phyloP scores from a whole-genome alignment of 2,888 invertebrate genomes.

The Ellobium chinense region DNA sequence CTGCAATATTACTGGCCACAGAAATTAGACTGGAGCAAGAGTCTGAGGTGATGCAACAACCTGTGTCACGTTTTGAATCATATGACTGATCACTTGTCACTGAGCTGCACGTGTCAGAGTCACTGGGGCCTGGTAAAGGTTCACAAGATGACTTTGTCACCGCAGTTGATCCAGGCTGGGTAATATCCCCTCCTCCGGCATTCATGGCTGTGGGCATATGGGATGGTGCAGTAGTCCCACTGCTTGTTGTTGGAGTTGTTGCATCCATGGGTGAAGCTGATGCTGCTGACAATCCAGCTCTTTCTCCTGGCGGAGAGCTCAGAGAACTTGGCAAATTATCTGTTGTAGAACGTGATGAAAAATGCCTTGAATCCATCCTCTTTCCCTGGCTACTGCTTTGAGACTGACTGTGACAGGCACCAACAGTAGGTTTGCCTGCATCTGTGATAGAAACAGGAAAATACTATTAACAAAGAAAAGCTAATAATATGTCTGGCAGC shows the following conservation, averaged over 20 bases:
- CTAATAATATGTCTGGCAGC: no score
- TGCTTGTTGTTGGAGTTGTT: slow-evolving; percentile 23
- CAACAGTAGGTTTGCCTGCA: slow-evolving; percentile 44
- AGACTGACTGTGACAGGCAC: slow-evolving; percentile 27
- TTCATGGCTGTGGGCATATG: slow-evolving; percentile 13
- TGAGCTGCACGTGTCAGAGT: slow-evolving; percentile 35
- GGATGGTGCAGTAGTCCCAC: slow-evolving; percentile 23
- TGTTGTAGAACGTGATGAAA: slow-evolving; percentile 50
- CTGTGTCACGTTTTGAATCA: slow-evolving; percentile 28
- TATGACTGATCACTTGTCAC: slow-evolving; percentile 36
- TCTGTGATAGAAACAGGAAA: no score
- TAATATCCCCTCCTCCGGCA: not conserved
- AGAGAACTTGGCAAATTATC: slow-evolving; percentile 48
- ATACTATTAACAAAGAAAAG: no score
- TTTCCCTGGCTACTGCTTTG: slow-evolving; percentile 24
- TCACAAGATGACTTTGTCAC: slow-evolving; percentile 30
- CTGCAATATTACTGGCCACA: slow-evolving; percentile 20
- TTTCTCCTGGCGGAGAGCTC: slow-evolving; percentile 41
- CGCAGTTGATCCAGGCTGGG: slow-evolving; percentile 18
- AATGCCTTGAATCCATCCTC: slow-evolving; percentile 52
- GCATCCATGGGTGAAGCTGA: slow-evolving; percentile 22
- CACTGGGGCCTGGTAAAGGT: slow-evolving; percentile 20
- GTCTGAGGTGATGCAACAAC: not conserved
- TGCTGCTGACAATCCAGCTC: slow-evolving; percentile 39
- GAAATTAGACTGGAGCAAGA: slow-evolving; percentile 17